phyloP scores from a whole-genome alignment of 2,113 vertebrate species.

The Smithornis capensis region DNA sequence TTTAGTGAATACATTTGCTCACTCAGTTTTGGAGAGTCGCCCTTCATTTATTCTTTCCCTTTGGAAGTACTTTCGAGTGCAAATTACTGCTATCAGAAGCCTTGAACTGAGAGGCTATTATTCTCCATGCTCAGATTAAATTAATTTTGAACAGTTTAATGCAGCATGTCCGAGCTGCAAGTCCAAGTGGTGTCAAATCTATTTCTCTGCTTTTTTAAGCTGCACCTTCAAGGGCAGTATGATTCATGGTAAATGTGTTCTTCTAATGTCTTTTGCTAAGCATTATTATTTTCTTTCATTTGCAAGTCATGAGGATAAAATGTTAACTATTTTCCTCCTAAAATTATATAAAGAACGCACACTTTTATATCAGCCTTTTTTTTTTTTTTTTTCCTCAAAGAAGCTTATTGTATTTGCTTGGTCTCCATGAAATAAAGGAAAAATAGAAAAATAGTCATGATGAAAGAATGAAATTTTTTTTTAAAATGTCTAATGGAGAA shows the following conservation, averaged over 20 bases:
- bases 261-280: constrained; percentile 78
- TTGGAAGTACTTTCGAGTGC: constrained; percentile 83
- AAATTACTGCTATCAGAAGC: constrained; percentile 84
- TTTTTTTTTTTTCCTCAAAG: constrained; percentile 41
- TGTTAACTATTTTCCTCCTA: constrained; percentile 69
- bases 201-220: constrained; percentile 85
- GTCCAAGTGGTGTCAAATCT: constrained; percentile 84
- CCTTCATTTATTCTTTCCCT: constrained; percentile 85
- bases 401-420: constrained; percentile 57
- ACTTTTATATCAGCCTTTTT: constrained; percentile 31
- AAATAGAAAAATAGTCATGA: constrained; percentile 24
- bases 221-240: constrained; percentile 81
- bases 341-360: constrained; percentile 65
- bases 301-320: constrained; percentile 78
- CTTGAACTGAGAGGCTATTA: constrained; percentile 86
- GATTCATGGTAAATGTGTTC: constrained; percentile 78
- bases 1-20: constrained; percentile 78
- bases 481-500: not conserved
- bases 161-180: constrained; percentile 80
- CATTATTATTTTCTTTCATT: constrained; percentile 79
- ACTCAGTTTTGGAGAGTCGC: constrained; percentile 76
- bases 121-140: constrained; percentile 85
- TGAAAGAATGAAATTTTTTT: not conserved
- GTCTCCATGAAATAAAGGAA: constrained; percentile 48
- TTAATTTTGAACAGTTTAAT: constrained; percentile 89